A percentile compares a stretch with the other conserved stretches of the same genome.
Conservation (phyloP, 2,113 vertebrate genomes). For the Forbesichthys papilliferus region DNA sequence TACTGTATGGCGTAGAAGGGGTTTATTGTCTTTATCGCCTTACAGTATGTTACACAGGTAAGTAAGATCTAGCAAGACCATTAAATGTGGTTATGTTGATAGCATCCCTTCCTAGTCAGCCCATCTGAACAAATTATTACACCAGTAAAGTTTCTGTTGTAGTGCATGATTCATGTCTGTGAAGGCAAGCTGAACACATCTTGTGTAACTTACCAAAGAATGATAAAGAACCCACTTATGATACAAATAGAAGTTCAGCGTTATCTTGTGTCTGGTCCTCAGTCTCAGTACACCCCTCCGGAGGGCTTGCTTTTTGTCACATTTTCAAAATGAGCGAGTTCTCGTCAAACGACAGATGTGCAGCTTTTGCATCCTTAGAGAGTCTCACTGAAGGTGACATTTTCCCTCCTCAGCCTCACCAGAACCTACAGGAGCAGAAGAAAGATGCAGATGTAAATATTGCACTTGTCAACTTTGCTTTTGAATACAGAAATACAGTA, state of each 20-base stretch:
- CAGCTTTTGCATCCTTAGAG: conserved; percentile 50
- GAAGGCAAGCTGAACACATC: too few species aligned
- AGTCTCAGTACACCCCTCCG: conserved; percentile 20
- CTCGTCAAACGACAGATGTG: conserved; percentile 36
- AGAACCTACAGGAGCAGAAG: conserved; percentile 54
- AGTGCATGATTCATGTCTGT: too few species aligned
- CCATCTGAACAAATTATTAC: too few species aligned
- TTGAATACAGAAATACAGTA: conserved; percentile 39
- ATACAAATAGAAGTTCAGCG: conserved; percentile 48
- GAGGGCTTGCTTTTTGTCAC: conserved; percentile 51
- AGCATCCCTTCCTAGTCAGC: too few species aligned
- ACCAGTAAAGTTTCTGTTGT: too few species aligned
- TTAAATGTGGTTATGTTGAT: too few species aligned
- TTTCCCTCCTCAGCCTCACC: conserved; percentile 44
- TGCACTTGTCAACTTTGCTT: conserved; percentile 46
- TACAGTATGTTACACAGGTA: too few species aligned
- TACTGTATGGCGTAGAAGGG: conserved; percentile 44
- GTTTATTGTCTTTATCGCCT: conserved; percentile 53
- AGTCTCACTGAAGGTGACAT: conserved; percentile 59
- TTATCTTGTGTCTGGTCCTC: conserved; percentile 8
- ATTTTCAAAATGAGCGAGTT: conserved; percentile 58
- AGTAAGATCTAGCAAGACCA: too few species aligned
- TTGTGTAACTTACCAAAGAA: too few species aligned
- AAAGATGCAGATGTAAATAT: conserved; percentile 59
- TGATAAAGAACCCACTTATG: neutral